These are phyloP conservation scores for Battus philenor DNA, from an alignment of 1,140 invertebrate species.

Conservation along the genomic window DNA sequence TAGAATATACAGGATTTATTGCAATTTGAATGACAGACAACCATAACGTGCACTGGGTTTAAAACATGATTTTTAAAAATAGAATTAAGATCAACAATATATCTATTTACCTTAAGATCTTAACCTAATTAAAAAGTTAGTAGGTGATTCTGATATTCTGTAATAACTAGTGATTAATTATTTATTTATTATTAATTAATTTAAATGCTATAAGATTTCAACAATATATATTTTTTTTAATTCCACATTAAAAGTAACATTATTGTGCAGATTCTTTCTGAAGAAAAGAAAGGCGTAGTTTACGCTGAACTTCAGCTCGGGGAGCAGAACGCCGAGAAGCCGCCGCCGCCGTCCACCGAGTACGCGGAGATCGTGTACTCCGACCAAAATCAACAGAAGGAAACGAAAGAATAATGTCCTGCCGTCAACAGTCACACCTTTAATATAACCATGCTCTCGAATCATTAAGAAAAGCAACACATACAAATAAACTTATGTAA, in stretches of 20 bases:
- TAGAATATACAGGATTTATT: no score
- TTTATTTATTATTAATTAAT: no score
- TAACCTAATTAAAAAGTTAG: no score
- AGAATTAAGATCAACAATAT: no score
- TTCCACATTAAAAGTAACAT: no score
- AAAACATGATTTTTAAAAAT: no score
- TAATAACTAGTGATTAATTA: no score
- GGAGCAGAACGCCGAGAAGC: constrained; percentile 51
- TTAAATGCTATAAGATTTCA: no score
- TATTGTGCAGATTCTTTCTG: constrained; percentile 36
- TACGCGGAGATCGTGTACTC: constrained; percentile 68
- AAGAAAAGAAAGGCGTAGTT: constrained; percentile 62
- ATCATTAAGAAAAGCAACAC: not conserved
- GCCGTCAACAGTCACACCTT: not conserved
- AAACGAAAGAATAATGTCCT: constrained; percentile 35
- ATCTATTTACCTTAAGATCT: constrained; percentile 6
- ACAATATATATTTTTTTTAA: constrained; percentile 7
- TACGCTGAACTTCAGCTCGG: constrained; percentile 60
- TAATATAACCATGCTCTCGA: not conserved
- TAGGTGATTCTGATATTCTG: no score
- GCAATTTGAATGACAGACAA: no score
- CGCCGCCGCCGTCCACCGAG: constrained; percentile 52
- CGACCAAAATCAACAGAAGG: constrained; percentile 43
- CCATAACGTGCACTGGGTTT: no score
- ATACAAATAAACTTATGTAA: not conserved